These are phyloP conservation scores for Melanophora roralis DNA, from an alignment of 2,888 invertebrate species.

Conservation along the genomic window DNA sequence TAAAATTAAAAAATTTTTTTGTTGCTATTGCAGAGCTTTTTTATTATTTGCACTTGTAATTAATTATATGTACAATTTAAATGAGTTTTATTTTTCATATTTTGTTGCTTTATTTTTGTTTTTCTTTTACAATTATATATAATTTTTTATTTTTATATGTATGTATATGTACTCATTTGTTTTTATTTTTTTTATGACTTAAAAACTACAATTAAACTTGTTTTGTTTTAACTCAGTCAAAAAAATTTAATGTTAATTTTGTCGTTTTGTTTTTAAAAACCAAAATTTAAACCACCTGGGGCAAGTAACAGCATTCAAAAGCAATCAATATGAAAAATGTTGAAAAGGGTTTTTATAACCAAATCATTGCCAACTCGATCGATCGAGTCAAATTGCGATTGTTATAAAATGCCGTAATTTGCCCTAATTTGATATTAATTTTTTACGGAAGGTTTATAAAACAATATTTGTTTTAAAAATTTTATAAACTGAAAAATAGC, in stretches of 20 bases:
- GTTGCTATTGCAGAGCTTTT: slow-evolving; percentile 74
- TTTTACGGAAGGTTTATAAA: too few relatives aligned
- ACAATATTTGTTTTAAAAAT: too few relatives aligned
- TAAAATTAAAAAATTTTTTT: slow-evolving; percentile 12
- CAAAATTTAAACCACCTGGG: too few relatives aligned
- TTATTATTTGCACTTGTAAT: slow-evolving; percentile 68
- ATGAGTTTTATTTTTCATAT: slow-evolving; percentile 67
- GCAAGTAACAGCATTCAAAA: too few relatives aligned
- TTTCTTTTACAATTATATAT: slow-evolving; percentile 62
- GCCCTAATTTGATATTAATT: too few relatives aligned
- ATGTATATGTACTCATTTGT: slow-evolving; percentile 54
- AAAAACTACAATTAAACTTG: slow-evolving; percentile 61
- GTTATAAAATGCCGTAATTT: too few relatives aligned
- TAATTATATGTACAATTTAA: slow-evolving; percentile 66
- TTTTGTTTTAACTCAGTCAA: slow-evolving; percentile 70
- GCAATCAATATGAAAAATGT: too few relatives aligned
- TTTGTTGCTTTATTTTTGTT: slow-evolving; percentile 59
- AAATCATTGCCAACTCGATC: too few relatives aligned
- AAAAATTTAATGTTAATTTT: slow-evolving; percentile 70
- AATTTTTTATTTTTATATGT: slow-evolving; percentile 33
- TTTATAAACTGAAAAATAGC: too few relatives aligned
- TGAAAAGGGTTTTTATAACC: too few relatives aligned
- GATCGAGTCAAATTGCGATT: too few relatives aligned
- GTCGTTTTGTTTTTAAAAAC: neutral
- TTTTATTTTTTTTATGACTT: slow-evolving; percentile 59